Conservation (phyloP, 2,888 invertebrate genomes). For the Pegoplata infirma region DNA sequence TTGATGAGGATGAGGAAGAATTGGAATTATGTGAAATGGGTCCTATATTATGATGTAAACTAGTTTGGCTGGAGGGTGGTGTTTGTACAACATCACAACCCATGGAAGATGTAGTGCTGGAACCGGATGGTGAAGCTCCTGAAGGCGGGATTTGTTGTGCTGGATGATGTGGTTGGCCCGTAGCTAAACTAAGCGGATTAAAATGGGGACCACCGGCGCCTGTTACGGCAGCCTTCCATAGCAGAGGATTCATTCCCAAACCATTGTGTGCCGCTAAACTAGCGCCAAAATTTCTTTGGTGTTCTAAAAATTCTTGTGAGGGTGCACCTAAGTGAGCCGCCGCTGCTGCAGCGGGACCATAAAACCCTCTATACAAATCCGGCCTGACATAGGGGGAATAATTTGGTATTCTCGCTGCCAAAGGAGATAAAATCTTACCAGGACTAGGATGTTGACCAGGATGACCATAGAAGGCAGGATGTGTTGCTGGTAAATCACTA, state of each 20-base stretch:
- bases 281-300: slow-evolving; percentile 83
- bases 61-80: slow-evolving; percentile 68
- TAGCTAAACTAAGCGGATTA: slow-evolving; percentile 77
- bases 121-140: slow-evolving; percentile 79
- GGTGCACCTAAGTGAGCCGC: slow-evolving; percentile 81
- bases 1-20: slow-evolving; percentile 75
- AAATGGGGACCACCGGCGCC: slow-evolving; percentile 75
- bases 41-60: slow-evolving; percentile 68
- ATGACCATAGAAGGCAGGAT: slow-evolving; percentile 73
- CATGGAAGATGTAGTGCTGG: slow-evolving; percentile 78
- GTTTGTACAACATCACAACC: slow-evolving; percentile 76
- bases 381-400: slow-evolving; percentile 87
- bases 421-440: slow-evolving; percentile 83
- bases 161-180: slow-evolving; percentile 67
- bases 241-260: slow-evolving; percentile 77
- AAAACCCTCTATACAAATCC: slow-evolving; percentile 88
- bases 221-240: slow-evolving; percentile 77
- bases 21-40: slow-evolving; percentile 76
- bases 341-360: slow-evolving; percentile 82
- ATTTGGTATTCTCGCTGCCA: slow-evolving; percentile 81
- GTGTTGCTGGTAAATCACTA: slow-evolving; percentile 71
- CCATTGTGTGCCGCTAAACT: slow-evolving; percentile 78
- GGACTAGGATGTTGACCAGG: slow-evolving; percentile 79
- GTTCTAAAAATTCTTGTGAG: slow-evolving; percentile 77
- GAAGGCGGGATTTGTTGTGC: slow-evolving; percentile 75